Base-by-base conservation (phyloP, 2,888 invertebrate species). In the Molanna angustata region DNA sequence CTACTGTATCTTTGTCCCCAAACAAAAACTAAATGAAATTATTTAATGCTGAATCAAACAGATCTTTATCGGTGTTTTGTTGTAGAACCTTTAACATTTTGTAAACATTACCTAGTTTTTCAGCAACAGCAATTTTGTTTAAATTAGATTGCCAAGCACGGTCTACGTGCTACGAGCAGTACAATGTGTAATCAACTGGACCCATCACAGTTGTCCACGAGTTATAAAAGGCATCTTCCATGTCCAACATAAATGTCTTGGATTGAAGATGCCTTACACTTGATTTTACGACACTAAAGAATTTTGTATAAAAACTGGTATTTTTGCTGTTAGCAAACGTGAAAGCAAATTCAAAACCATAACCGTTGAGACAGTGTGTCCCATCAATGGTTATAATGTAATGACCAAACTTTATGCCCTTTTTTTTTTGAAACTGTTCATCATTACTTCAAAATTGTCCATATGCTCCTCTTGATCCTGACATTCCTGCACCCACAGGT, bases 401-500 rank as follows among this genome's bases (percentile, higher is more conserved):
- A n/a, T 35, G 35, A 6, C 35, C 35, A 35, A 35, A 35, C 6
- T 35, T 4, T 14, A 11, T 35, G 14, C 35, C 9, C 35, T 13
- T 35, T n/a, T 35, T 35, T 14, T 35, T 35, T 14, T 35, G 35
- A 35, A 35, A 35, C 4, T 9, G 14, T 13, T 35, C 35, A 35
- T 35, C 4, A 35, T 35, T 9, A 35, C 13, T 35, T 35, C 35
- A 35, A 35, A 35, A 35, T 35, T 35, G 9, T 35, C 35, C 13
- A 6, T 13, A 4, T 35, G 7, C 13, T 35, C 35, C 13, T 14
- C 35, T 35, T 35, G 35, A 14, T n/a, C 35, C 13, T 13, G 6
- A 35, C 35, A 35, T 14, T 35, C 35, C 35, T 35, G 35, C 13
- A 35, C 35, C 35, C 35, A 35, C 35, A 35, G 6, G 35, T 35